phyloP scores from a whole-genome alignment of 2,797 vertebrate genomes.

The Crenuchus spilurus region DNA sequence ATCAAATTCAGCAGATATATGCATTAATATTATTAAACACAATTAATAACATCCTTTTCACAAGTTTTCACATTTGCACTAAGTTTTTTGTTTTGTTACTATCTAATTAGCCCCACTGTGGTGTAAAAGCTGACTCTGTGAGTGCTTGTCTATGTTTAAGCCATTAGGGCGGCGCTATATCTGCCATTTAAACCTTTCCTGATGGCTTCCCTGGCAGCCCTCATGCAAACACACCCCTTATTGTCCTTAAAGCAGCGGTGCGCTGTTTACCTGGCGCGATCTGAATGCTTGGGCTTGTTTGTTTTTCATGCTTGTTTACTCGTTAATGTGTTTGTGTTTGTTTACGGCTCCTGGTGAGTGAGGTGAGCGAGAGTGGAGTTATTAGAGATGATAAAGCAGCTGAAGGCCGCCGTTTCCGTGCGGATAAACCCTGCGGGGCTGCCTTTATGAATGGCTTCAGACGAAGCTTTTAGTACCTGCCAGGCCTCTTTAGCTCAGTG shows the following conservation, averaged over 20 bases:
- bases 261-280: constrained; percentile 8
- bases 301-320: constrained; percentile 24
- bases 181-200: constrained; percentile 8
- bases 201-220: constrained; percentile 35
- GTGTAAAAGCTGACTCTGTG: too few relatives aligned
- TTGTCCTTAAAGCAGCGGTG: constrained; percentile 42
- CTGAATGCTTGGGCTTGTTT: constrained; percentile 28
- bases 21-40: too few relatives aligned
- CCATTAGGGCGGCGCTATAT: background rate
- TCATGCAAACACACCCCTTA: constrained; percentile 6
- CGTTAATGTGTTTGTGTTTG: constrained; percentile 40
- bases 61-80: too few relatives aligned
- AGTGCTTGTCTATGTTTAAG: background rate
- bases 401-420: background rate
- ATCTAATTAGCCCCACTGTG: too few relatives aligned
- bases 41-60: too few relatives aligned
- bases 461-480: constrained; percentile 44
- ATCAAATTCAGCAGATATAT: too few relatives aligned
- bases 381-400: background rate
- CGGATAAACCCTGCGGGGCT: constrained; percentile 10
- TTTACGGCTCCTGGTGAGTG: constrained; percentile 36
- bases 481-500: constrained; percentile 32
- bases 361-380: constrained; percentile 6
- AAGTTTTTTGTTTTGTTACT: too few relatives aligned
- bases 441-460: constrained; percentile 30